These are phyloP conservation scores for Steinernema feltiae DNA, from an alignment of 1,140 invertebrate genomes.

Conservation along the genomic window DNA sequence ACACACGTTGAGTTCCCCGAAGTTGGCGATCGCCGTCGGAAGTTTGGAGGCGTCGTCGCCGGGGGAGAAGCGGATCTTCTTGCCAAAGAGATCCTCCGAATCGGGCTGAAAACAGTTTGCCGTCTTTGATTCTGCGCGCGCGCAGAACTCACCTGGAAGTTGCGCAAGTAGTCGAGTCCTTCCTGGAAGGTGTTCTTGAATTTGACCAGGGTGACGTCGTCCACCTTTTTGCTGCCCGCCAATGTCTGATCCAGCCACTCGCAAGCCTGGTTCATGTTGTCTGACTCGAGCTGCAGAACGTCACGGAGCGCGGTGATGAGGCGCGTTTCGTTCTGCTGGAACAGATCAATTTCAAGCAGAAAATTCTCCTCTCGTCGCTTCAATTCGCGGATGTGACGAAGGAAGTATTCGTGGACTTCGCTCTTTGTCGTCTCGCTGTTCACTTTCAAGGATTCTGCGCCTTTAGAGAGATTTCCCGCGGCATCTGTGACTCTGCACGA, in stretches of 20 bases:
- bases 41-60: slow-evolving; percentile 56
- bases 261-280: slow-evolving; percentile 44
- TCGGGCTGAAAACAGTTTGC: slow-evolving; percentile 49
- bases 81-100: slow-evolving; percentile 52
- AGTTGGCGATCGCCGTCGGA: slow-evolving; percentile 53
- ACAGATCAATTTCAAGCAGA: slow-evolving; percentile 51
- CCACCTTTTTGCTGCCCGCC: slow-evolving; percentile 35
- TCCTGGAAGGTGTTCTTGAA: slow-evolving; percentile 51
- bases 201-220: slow-evolving; percentile 49
- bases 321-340: slow-evolving; percentile 47
- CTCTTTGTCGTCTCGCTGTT: slow-evolving; percentile 55
- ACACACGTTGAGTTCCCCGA: slow-evolving; percentile 50
- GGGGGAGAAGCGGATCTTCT: slow-evolving; percentile 55
- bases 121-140: neutral
- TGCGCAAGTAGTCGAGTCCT: slow-evolving; percentile 54
- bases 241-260: slow-evolving; percentile 45
- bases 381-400: slow-evolving; percentile 48
- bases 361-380: slow-evolving; percentile 51
- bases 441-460: slow-evolving; percentile 41
- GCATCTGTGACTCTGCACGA: slow-evolving; percentile 53
- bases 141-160: slow-evolving; percentile 42
- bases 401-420: slow-evolving; percentile 55
- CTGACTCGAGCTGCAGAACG: slow-evolving; percentile 37
- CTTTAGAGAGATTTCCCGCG: slow-evolving; percentile 45
- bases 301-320: slow-evolving; percentile 49